Evolutionary conservation across 2,113 vertebrate species (phyloP), one percentile per base, ranked within the genome.

Genomic region (Takifugu flavidus): DNA sequence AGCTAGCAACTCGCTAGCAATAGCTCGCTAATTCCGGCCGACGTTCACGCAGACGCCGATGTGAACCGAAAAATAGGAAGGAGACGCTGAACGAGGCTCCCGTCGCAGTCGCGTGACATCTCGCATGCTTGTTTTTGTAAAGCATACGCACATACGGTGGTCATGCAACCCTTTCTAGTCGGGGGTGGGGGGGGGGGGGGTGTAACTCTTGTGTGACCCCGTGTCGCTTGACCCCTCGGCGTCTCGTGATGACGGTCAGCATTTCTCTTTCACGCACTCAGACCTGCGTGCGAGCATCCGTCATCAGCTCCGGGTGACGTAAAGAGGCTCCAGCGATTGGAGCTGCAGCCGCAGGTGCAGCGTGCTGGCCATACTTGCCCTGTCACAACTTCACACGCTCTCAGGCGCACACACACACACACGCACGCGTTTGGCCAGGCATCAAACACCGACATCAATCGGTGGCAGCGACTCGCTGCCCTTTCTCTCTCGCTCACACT

Each of bases 301-400:
- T 76, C 77, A 77, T 47, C 20, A 62, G 26, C 77, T 54, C 66
- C n/a, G 39, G 2, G 14, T 84, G 83, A 78, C 77, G 56, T 75
- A 59, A 62, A 84, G 76, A 62, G 52, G 77, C 70, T 82, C 70
- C 64, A 77, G 83, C 81, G 80, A 78, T 69, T 54, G 29, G 79
- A 83, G 55, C 62, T 59, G 1, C n/a, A 44, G 68, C 43, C 62
- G 79, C 81, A 85, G 83, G 72, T 84, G 78, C 76, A 58, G 53
- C 51, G 26, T 43, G 51, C 72, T 58, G 70, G 61, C 64, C 79
- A 80, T 79, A 80, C 53, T 65, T 70, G 45, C 49, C 74, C 64
- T 29, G 53, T 78, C 65, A 61, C 59, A 67, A 61, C 55, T 69
- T 52, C 70, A 31, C 76, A 58, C 70, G 60, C 78, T 74, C 65